Conservation (phyloP, 2,888 invertebrate genomes). For the Syritta pipiens region DNA sequence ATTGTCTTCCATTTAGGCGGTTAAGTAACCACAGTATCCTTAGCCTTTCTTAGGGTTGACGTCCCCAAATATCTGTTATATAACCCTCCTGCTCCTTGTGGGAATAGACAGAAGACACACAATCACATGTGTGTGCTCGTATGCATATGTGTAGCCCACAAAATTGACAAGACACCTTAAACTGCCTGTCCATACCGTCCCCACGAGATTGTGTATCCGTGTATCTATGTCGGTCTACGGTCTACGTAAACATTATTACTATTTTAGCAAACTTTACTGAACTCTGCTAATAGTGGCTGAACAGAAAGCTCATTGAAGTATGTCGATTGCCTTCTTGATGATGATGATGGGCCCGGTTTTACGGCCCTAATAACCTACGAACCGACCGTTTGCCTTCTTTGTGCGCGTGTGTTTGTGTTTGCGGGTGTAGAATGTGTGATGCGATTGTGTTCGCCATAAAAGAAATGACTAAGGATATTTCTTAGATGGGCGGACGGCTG, state of each 20-base stretch:
- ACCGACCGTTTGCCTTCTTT: slow-evolving; percentile 31
- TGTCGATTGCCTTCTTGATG: slow-evolving; percentile 68
- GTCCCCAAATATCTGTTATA: slow-evolving; percentile 30
- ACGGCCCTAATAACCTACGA: slow-evolving; percentile 66
- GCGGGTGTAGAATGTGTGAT: slow-evolving; percentile 15
- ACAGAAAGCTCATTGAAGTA: slow-evolving; percentile 61
- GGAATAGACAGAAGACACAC: too few relatives aligned
- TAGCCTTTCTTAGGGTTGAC: slow-evolving; percentile 5
- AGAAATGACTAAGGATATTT: slow-evolving; percentile 59
- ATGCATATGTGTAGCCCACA: background rate
- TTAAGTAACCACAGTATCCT: slow-evolving; percentile 5
- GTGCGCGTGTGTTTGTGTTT: slow-evolving; percentile 1
- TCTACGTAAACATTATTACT: slow-evolving; percentile 56
- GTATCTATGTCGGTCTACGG: too few relatives aligned
- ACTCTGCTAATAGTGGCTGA: slow-evolving; percentile 53
- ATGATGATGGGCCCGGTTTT: slow-evolving; percentile 65
- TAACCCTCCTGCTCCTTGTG: slow-evolving; percentile 1
- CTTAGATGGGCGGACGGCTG: slow-evolving; percentile 43
- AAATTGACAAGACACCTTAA: slow-evolving; percentile 3
- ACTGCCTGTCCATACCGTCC: background rate
- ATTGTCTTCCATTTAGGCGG: slow-evolving; percentile 4
- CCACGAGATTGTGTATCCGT: background rate
- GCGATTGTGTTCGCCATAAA: slow-evolving; percentile 59
- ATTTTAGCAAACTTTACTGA: slow-evolving; percentile 61
- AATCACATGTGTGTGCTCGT: too few relatives aligned